Evolutionary conservation across 2,113 vertebrate genomes (phyloP), one percentile per base, ranked within the genome.

Genomic region (Cromileptes altivelis): DNA sequence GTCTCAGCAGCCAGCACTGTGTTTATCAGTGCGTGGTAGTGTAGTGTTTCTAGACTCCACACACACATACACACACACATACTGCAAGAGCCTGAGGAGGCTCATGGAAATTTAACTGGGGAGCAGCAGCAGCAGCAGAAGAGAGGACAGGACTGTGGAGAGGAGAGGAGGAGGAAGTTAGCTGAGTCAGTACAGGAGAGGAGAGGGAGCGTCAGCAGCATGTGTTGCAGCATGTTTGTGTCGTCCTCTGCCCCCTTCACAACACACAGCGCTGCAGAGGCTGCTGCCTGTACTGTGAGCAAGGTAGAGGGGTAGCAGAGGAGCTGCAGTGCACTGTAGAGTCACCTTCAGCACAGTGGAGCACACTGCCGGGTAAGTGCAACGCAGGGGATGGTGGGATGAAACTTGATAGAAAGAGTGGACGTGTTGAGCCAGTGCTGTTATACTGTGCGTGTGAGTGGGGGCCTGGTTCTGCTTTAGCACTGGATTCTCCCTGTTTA

Each of bases 181-280:
- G 90, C 92, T 90, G 92, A 93, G 91, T 91, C 89, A 88, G 93
- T 88, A 79, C 75, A 88, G 78, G 81, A 81, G 70, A 88, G 85
- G 55, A 62, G 76, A 53, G 78, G 57, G 87, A 88, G 80, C 69
- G 82, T 91, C 91, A 85, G 91, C 92, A 92, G 91, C 94, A 93
- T 94, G 94, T 94, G 93, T 91, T 92, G 89, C 90, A 85, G 92
- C 87, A 88, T 90, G 94, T 92, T 92, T 82, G 87, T 90, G 88
- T 88, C 87, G 69, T 85, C 33, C 68, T 71, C 74, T 63, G 78
- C 65, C 73, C 63, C 83, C 77, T 75, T 85, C 89, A 92, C 75
- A 90, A 89, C 88, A 91, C 85, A 52, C 60, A 85, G 47, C 57
- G 74, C 84, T 70, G 85, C 86, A 82, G 88, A 85, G 81, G 88